phyloP scores from a whole-genome alignment of 2,888 invertebrate species.

The Tiliacea citrago region DNA sequence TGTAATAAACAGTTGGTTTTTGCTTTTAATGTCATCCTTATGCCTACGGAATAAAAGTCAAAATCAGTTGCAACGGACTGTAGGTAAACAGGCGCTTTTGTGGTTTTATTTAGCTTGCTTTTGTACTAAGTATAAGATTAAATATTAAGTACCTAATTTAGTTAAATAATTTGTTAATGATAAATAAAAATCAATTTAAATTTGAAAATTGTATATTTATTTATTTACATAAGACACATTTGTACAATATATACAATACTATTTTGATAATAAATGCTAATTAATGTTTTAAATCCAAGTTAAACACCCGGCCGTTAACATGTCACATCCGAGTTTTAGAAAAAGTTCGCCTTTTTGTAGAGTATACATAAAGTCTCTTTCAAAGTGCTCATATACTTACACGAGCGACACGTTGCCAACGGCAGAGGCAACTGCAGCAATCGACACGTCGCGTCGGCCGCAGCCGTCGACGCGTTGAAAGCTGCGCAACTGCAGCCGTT shows the following conservation, averaged over 20 bases:
- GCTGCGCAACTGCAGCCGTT: too few species aligned
- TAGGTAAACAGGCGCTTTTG: neutral
- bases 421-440: too few species aligned
- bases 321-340: neutral
- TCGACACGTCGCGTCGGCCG: too few species aligned
- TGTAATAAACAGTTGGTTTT: too few species aligned
- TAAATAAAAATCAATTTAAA: constrained; percentile 46
- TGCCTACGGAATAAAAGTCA: too few species aligned
- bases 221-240: constrained; percentile 51
- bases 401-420: too few species aligned
- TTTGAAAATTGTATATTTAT: constrained; percentile 59
- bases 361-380: neutral
- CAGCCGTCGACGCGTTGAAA: too few species aligned
- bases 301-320: neutral
- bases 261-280: constrained; percentile 50
- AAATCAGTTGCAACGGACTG: too few species aligned
- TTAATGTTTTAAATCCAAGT: neutral
- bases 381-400: neutral
- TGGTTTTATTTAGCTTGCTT: constrained; percentile 32
- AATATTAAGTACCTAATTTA: constrained; percentile 41
- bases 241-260: constrained; percentile 68
- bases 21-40: too few species aligned
- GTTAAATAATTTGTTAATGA: constrained; percentile 39
- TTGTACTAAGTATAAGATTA: constrained; percentile 32
- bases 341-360: neutral